Base-by-base conservation (phyloP, 35 echinoderm and acorn worm genomes). In the Eucidaris tribuloides region DNA sequence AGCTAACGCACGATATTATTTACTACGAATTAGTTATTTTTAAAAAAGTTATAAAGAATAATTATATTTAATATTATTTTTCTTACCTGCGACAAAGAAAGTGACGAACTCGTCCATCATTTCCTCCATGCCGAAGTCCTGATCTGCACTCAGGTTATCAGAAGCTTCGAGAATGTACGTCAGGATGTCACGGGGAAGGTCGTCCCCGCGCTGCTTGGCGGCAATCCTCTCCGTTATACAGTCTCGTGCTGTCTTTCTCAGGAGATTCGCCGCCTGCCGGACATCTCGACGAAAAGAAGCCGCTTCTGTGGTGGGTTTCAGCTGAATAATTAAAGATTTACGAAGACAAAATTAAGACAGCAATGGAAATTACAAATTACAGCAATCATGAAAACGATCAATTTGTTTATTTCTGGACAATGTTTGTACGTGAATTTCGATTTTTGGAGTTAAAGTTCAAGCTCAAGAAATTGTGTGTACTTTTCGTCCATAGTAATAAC, bases 51-150 rank as follows among this genome's bases (percentile, higher is more conserved):
- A 5, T 4, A 5, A 78, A 24, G 23, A 79, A 45, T n/a, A n/a
- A n/a, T n/a, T n/a, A n/a, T n/a, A n/a, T n/a, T n/a, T n/a, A n/a
- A n/a, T n/a, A 25, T 62, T 27, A 1, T 0, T 17, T 46, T 3
- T 27, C 31, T 60, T 46, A 91, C 88, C 88, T 46, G 88, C 88
- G 17, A 85, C 50, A 78, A 91, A 91, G 41, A 91, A 91, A 9
- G 82, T 91, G 24, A 78, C 39, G 63, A 91, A 91, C 32, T 91
- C 82, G 65, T 91, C 88, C 0, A 91, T 33, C 71, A 91, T 91
- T 46, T 84, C 82, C 23, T 77, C 68, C 52, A 85, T 49, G 17
- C 42, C 17, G 15, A 79, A 62, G 27, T 61, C 81, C 34, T 78
- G 27, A 5, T 91, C 82, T 18, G 45, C 79, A 9, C 59, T 34